Conservation (phyloP, 2,113 vertebrate species). For the Scortum barcoo region DNA sequence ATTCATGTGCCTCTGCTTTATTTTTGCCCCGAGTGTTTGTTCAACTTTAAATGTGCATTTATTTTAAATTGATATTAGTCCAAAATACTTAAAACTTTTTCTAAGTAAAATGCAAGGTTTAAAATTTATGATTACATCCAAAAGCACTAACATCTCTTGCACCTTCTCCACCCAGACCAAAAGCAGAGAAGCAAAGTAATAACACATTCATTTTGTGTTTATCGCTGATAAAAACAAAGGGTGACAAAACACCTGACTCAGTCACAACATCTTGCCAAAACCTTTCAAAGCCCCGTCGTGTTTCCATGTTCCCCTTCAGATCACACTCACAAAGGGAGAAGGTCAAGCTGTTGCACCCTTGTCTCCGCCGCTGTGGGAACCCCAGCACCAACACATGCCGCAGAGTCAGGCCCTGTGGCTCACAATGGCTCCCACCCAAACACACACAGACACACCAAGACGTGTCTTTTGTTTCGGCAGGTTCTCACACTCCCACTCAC, state of each 20-base stretch:
- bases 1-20: background rate
- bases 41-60: background rate
- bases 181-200: background rate
- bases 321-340: slow-evolving; percentile 60
- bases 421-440: slow-evolving; percentile 66
- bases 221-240: slow-evolving; percentile 12
- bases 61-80: background rate
- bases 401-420: slow-evolving; percentile 35
- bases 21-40: background rate
- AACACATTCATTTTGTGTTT: background rate
- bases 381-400: slow-evolving; percentile 63
- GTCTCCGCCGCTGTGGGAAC: slow-evolving; percentile 63
- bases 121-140: background rate
- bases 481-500: slow-evolving; percentile 71
- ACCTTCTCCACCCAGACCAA: background rate
- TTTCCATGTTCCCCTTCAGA: slow-evolving; percentile 45
- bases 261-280: slow-evolving; percentile 41
- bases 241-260: slow-evolving; percentile 53
- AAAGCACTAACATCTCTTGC: background rate
- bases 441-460: slow-evolving; percentile 58
- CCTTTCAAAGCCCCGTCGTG: slow-evolving; percentile 44
- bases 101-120: background rate
- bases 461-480: slow-evolving; percentile 76
- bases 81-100: background rate
- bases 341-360: slow-evolving; percentile 60